These are phyloP conservation scores for Genyomyrus donnyi DNA, from an alignment of 2,113 vertebrate species.

Conservation along the genomic window DNA sequence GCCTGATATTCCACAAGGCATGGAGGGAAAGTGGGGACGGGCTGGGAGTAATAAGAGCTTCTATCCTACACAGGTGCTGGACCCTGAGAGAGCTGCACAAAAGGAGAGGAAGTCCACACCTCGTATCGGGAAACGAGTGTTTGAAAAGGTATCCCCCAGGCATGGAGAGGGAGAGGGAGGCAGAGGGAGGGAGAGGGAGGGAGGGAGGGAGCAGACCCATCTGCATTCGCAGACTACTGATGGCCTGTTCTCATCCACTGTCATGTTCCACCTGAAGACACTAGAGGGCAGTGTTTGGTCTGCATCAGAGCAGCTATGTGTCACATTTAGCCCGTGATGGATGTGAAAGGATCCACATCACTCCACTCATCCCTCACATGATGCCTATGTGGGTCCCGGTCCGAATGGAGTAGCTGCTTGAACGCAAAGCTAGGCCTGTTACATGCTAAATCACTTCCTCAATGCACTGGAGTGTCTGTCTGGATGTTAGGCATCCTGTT, in stretches of 20 bases:
- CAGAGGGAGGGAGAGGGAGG: not conserved
- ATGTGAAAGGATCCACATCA: not conserved
- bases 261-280: conserved; percentile 34
- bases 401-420: not conserved
- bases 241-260: not conserved
- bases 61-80: not conserved
- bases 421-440: not conserved
- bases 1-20: not conserved
- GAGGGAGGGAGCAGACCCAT: not conserved
- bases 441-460: not conserved
- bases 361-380: not conserved
- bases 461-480: not conserved
- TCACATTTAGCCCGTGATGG: not conserved
- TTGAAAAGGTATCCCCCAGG: not conserved
- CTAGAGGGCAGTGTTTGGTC: conserved; percentile 62
- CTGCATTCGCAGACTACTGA: not conserved
- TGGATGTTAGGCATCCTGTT: not conserved
- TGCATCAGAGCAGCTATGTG: not conserved
- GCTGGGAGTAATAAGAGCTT: not conserved
- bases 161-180: not conserved
- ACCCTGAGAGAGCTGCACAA: not conserved
- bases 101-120: not conserved
- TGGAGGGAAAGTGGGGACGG: not conserved
- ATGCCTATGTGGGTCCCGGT: not conserved
- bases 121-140: not conserved